Evolutionary conservation across 2,888 invertebrate species (phyloP).

Genomic region (Artemia sinica): DNA sequence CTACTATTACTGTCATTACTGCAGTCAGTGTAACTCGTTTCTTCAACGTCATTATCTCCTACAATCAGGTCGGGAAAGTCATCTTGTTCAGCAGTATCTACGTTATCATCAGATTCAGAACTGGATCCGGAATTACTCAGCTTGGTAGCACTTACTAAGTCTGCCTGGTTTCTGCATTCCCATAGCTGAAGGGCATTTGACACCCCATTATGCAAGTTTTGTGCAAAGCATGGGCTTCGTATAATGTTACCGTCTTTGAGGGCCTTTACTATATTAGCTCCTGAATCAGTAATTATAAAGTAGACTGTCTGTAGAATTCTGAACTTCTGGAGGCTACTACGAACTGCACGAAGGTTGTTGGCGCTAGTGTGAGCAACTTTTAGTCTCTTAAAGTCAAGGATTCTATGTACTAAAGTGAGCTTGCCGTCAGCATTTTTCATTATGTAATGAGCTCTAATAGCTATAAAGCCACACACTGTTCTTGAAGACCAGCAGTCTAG

Average conservation of each 20-base stretch:
- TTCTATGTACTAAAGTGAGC: not conserved
- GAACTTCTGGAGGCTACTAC: not conserved
- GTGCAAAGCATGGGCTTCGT: not conserved
- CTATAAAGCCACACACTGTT: not conserved
- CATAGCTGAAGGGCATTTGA: not conserved
- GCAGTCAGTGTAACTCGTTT: conserved; percentile 7
- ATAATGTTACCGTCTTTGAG: not conserved
- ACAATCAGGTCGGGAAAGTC: conserved; percentile 10
- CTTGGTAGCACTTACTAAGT: too few relatives aligned
- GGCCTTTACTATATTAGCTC: conserved; percentile 3
- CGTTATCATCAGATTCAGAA: not conserved
- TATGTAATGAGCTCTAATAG: not conserved
- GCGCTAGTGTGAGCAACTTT: conserved; percentile 9
- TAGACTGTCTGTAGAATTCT: too few relatives aligned
- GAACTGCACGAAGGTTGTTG: not conserved
- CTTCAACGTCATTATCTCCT: not conserved
- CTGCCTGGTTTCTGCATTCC: too few relatives aligned
- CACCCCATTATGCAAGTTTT: not conserved
- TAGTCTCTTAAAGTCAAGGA: not conserved
- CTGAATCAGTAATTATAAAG: not conserved
- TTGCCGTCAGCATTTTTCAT: not conserved
- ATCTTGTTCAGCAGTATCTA: not conserved
- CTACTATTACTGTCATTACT: not conserved
- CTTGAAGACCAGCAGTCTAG: not conserved
- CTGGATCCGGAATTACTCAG: not conserved